Evolutionary conservation across 2,888 invertebrate species (phyloP), one percentile per base, ranked within the genome.

Genomic region (Drosophila borborema): DNA sequence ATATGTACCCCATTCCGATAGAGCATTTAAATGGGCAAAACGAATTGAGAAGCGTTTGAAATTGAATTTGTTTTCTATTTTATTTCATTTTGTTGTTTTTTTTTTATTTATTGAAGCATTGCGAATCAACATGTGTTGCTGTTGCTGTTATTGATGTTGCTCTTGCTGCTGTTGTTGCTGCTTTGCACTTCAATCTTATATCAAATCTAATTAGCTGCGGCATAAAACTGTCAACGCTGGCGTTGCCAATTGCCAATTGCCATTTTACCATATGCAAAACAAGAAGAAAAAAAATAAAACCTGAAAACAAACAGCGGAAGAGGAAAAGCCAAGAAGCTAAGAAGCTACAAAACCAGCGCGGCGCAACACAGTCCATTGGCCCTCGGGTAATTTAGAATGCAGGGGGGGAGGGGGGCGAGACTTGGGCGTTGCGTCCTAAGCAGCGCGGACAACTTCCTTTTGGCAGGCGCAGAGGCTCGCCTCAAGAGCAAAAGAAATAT

Each of bases 311-410:
- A 53, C 41, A 69, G 67, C 69, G 67, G 71, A 79, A 75, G 62
- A 54, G 46, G 36, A 49, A 58, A 64, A 67, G 45, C 56, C 79
- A 61, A 78, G 62, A 78, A 69, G 77, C 69, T 63, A 61, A 78
- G 59, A 48, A 41, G 59, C 53, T 54, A 60, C 51, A 62, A 69
- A 71, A 56, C 51, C 60, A 71, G 54, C 61, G 48, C 56, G 74
- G 61, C 54, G 49, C 73, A 66, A 68, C 69, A 65, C 54, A 74
- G 80, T 79, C 80, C 75, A 77, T 74, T 75, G 80, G 76, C 79
- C 81, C 81, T 71, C 67, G 79, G 89, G 85, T 89, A 89, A 85
- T 89, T 85, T 85, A 64, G 81, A 86, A 85, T 85, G 89, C 86
- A 86, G 80, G 6, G 28, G 6, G 28, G 6, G 28, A 1, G 2